Evolutionary conservation across 2,113 vertebrate species (phyloP).

Genomic region (Myotis yumanensis): DNA sequence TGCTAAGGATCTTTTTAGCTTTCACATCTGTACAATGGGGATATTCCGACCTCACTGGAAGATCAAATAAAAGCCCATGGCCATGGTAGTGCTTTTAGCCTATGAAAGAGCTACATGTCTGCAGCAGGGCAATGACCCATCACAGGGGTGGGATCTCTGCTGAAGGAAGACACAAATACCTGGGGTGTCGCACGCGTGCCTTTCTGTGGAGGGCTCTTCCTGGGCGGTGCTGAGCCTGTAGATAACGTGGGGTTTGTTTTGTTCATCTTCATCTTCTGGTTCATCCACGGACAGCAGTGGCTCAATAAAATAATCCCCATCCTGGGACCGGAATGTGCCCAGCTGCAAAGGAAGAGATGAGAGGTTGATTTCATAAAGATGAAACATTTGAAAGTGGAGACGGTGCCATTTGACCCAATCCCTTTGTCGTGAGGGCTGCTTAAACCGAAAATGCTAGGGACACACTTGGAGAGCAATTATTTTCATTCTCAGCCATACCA

Average conservation of each 20-base stretch:
- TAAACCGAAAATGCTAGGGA: background rate
- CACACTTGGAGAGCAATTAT: background rate
- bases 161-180: slow-evolving; percentile 83
- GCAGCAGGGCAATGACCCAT: background rate
- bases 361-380: slow-evolving; percentile 16
- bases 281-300: slow-evolving; percentile 91
- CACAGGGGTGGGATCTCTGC: background rate
- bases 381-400: background rate
- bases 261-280: slow-evolving; percentile 93
- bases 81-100: rapidly evolving
- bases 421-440: background rate
- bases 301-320: slow-evolving; percentile 98
- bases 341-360: slow-evolving; percentile 86
- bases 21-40: background rate
- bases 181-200: slow-evolving; percentile 90
- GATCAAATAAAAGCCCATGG: background rate
- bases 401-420: background rate
- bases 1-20: background rate
- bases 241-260: slow-evolving; percentile 96
- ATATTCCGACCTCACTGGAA: background rate
- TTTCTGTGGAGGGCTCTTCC: slow-evolving; percentile 79
- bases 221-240: slow-evolving; percentile 88
- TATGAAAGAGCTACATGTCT: background rate
- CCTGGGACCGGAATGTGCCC: slow-evolving; percentile 96
- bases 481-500: background rate